Conservation (phyloP, 2,797 vertebrate species). For the Gymnothorax reevesii region DNA sequence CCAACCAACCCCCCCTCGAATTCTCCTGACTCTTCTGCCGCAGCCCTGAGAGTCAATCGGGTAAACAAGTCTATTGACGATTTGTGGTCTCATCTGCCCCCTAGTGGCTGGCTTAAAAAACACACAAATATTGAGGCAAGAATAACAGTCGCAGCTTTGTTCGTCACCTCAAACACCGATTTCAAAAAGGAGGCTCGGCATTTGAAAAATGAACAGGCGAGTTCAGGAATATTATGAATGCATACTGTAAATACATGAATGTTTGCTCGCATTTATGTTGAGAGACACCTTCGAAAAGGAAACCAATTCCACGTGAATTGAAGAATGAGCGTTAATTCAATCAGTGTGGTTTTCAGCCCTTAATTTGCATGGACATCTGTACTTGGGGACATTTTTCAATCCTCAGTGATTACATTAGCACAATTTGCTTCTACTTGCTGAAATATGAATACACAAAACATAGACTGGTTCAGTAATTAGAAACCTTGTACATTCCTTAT, state of each 20-base stretch:
- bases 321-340: background rate
- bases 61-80: background rate
- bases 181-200: background rate
- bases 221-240: background rate
- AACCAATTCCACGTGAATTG: background rate
- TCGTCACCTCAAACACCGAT: background rate
- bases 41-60: background rate
- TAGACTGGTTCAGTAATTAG: background rate
- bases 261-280: background rate
- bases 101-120: conserved; percentile 23
- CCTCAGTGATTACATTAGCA: background rate
- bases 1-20: background rate
- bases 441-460: background rate
- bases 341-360: background rate
- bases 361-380: background rate
- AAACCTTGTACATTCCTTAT: background rate
- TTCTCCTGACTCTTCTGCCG: background rate
- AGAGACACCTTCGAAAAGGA: background rate
- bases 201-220: background rate
- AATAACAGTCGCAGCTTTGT: background rate
- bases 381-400: background rate
- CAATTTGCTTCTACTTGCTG: background rate
- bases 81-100: conserved; percentile 19
- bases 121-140: background rate
- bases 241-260: background rate